A percentile compares a stretch with the other conserved stretches of the same genome.
Evolutionary conservation across 2,888 invertebrate species (phyloP).

Genomic region (Pristionchus mayeri): DNA sequence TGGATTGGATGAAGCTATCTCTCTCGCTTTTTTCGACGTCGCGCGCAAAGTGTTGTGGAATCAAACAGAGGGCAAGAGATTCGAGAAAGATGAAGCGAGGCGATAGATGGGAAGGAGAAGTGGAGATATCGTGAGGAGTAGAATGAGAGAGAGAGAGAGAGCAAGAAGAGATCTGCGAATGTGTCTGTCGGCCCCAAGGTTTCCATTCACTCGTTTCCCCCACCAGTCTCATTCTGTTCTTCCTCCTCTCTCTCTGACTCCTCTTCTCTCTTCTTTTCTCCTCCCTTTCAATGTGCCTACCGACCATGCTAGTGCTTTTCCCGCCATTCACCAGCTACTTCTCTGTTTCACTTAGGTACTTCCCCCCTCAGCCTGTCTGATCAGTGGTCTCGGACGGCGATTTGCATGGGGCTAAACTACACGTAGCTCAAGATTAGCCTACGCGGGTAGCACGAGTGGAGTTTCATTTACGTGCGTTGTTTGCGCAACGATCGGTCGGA

Average conservation of each 20-base stretch:
- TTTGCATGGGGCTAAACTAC: not conserved
- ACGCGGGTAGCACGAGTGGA: not conserved
- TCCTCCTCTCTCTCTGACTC: not conserved
- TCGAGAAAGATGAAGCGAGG: constrained; percentile 23
- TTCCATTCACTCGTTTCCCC: not conserved
- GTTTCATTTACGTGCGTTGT: constrained; percentile 14
- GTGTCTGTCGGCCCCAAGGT: constrained; percentile 20
- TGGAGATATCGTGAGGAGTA: not conserved
- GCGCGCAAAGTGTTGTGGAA: not conserved
- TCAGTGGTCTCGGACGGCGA: not conserved
- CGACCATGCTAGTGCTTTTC: not conserved
- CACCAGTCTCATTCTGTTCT: not conserved
- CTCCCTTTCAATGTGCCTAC: not conserved
- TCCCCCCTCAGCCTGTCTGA: not conserved
- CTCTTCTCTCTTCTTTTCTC: not conserved
- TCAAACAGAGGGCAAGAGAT: constrained; percentile 33
- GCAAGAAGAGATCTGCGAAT: not conserved
- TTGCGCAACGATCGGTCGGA: constrained; percentile 17
- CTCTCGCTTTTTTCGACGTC: not conserved
- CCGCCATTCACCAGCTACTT: not conserved
- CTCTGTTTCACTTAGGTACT: not conserved
- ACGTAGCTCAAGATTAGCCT: not conserved
- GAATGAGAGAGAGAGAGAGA: not conserved
- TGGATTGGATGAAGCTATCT: not conserved
- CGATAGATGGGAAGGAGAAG: not conserved